Conservation (phyloP, 2,113 vertebrate genomes). For the Lanius collurio region DNA sequence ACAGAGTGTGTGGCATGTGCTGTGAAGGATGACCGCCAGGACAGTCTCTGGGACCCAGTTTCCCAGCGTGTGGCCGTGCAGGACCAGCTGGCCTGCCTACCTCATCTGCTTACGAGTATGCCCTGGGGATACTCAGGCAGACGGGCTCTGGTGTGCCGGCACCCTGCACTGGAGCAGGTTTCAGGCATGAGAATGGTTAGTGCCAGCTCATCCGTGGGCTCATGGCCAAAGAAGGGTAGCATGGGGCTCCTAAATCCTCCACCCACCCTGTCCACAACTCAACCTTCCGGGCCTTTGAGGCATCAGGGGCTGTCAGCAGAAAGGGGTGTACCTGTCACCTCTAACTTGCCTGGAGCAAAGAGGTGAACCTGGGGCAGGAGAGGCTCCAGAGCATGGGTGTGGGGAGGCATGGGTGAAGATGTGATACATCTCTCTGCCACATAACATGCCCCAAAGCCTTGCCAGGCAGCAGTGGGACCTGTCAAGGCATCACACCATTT, state of each 20-base stretch:
- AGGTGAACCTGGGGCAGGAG: neutral
- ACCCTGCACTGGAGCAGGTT: neutral
- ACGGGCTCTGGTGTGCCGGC: accelerated
- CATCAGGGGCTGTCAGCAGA: neutral
- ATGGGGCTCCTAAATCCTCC: neutral
- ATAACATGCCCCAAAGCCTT: neutral
- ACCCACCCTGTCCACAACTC: neutral
- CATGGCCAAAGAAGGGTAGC: neutral
- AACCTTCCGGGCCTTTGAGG: neutral
- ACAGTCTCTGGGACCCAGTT: neutral
- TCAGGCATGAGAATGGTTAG: neutral
- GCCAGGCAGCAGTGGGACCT: neutral
- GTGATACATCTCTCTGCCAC: neutral
- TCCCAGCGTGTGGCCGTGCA: neutral
- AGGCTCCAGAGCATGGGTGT: neutral
- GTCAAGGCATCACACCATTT: neutral
- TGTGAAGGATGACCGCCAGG: neutral
- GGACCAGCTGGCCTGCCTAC: neutral
- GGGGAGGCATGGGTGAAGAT: neutral
- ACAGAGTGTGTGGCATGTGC: accelerated
- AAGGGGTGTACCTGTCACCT: neutral
- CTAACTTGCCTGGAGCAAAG: neutral
- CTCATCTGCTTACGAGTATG: neutral
- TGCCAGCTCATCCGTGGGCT: accelerated
- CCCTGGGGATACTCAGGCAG: neutral